Conservation (phyloP, 2,888 invertebrate genomes). For the Apamea sordens region DNA sequence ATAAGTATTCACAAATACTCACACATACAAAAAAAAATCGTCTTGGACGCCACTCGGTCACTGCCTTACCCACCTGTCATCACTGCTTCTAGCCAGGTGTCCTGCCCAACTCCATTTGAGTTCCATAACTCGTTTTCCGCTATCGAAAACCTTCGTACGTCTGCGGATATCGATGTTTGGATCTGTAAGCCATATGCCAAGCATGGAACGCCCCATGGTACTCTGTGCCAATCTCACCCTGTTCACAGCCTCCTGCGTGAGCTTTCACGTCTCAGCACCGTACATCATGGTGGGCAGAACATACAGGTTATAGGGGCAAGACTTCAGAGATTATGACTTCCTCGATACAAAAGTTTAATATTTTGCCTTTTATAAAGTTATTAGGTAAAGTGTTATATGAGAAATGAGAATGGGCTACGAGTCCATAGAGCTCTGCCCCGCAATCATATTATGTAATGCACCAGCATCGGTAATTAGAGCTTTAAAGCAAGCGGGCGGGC, state of each 20-base stretch:
- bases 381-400: constrained; percentile 47
- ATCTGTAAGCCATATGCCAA: too few species aligned
- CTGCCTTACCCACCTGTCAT: too few species aligned
- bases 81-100: too few species aligned
- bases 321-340: neutral
- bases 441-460: constrained; percentile 59
- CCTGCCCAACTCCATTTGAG: too few species aligned
- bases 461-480: constrained; percentile 38
- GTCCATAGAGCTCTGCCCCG: constrained; percentile 53
- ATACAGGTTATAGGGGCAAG: neutral
- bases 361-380: constrained; percentile 44
- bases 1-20: neutral
- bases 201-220: too few species aligned
- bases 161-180: too few species aligned
- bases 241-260: neutral
- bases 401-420: constrained; percentile 51
- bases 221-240: too few species aligned
- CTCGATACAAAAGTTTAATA: neutral
- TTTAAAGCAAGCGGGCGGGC: constrained; percentile 2
- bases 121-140: too few species aligned
- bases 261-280: neutral
- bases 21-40: too few species aligned
- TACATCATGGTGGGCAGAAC: too few species aligned
- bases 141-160: too few species aligned
- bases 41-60: too few species aligned